These are phyloP conservation scores for Carettochelys insculpta DNA, from an alignment of 2,113 vertebrate species.

Conservation along the genomic window DNA sequence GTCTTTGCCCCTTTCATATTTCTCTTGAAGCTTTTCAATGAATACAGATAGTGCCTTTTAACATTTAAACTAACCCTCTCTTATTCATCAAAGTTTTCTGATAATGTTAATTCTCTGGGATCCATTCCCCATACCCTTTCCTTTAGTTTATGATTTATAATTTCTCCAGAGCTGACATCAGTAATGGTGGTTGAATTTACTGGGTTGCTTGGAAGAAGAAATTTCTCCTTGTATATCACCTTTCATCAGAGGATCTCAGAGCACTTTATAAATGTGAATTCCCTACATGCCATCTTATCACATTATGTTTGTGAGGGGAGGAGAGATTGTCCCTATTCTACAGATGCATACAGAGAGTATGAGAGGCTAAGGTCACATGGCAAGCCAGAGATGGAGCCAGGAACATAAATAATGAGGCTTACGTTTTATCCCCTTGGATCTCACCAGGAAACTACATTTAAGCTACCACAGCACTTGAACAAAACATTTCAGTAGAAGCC, in stretches of 20 bases:
- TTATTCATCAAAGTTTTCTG: conserved; percentile 43
- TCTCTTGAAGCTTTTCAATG: conserved; percentile 61
- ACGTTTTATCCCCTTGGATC: background rate
- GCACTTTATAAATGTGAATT: background rate
- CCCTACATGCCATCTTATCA: background rate
- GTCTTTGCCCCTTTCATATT: conserved; percentile 67
- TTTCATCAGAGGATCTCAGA: background rate
- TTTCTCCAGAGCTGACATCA: conserved; percentile 43
- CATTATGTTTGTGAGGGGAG: background rate
- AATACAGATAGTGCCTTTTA: conserved; percentile 47
- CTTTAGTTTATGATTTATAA: conserved; percentile 51
- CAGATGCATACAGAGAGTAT: background rate
- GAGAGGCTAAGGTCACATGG: background rate
- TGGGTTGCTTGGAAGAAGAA: conserved; percentile 14
- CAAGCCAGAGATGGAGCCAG: background rate
- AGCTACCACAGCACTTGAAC: background rate
- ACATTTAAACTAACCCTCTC: conserved; percentile 41
- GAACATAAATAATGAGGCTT: background rate
- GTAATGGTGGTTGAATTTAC: conserved; percentile 28
- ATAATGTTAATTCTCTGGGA: conserved; percentile 24
- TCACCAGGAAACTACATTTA: background rate
- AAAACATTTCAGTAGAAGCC: background rate
- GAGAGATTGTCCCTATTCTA: background rate
- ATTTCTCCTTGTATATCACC: conserved; percentile 11
- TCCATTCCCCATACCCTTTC: conserved; percentile 56